A percentile compares a stretch with the other conserved stretches of the same genome.
These are phyloP conservation scores for Rotaria macrura DNA, from an alignment of 2,888 invertebrate species.

Conservation along the genomic window DNA sequence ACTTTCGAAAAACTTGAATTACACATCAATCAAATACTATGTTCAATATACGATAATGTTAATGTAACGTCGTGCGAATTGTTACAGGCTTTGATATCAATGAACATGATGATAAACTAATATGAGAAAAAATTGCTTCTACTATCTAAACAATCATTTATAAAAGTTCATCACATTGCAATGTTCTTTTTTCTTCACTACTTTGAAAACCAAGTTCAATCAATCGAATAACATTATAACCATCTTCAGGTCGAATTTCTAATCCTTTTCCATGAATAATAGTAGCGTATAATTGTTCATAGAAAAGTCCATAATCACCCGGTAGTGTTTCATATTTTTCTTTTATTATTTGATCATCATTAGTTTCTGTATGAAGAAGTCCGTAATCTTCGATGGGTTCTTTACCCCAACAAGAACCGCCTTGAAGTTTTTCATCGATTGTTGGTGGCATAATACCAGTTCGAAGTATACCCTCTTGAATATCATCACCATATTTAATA, in stretches of 20 bases:
- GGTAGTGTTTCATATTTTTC: neutral
- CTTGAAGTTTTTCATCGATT: neutral
- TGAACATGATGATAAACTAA: too few relatives aligned
- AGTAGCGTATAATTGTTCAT: neutral
- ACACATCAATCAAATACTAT: too few relatives aligned
- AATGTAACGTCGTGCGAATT: too few relatives aligned
- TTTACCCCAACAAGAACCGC: neutral
- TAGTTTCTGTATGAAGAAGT: neutral
- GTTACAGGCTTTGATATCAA: too few relatives aligned
- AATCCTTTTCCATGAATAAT: neutral
- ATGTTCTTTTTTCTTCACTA: neutral
- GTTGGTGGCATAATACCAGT: neutral
- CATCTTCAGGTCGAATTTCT: constrained; percentile 7
- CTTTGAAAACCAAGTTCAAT: neutral
- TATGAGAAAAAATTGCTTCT: too few relatives aligned
- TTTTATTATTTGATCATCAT: neutral
- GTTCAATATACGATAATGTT: too few relatives aligned
- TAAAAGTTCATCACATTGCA: neutral
- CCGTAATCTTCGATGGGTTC: neutral
- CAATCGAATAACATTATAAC: constrained; percentile 9
- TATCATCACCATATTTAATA: neutral
- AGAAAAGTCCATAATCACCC: neutral
- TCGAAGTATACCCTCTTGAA: neutral
- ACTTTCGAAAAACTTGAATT: too few relatives aligned
- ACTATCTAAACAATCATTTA: neutral